A percentile compares a stretch with the other conserved stretches of the same genome.
These are phyloP conservation scores for Dromococcyx pavoninus DNA, from an alignment of 2,797 vertebrate species.

Conservation along the genomic window DNA sequence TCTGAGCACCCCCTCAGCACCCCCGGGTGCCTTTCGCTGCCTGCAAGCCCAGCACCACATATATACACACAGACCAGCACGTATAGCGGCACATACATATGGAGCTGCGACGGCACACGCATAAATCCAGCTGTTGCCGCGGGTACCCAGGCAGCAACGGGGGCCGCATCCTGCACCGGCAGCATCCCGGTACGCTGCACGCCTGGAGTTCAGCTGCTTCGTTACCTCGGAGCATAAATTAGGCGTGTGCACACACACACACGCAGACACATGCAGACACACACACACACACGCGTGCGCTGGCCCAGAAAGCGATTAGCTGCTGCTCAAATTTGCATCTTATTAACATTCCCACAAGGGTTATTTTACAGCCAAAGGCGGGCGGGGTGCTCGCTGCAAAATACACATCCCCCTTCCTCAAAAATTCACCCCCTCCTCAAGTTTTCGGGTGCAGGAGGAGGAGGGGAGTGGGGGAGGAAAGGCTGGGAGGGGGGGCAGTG, in stretches of 20 bases:
- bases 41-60: not conserved
- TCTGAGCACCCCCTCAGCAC: fast-evolving
- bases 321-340: not conserved
- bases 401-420: too few species aligned
- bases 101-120: fast-evolving
- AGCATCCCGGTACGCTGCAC: not conserved
- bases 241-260: not conserved
- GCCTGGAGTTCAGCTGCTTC: not conserved
- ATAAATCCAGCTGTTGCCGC: not conserved
- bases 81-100: fast-evolving
- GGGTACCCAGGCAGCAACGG: too few species aligned
- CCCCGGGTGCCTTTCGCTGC: fast-evolving
- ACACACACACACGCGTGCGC: not conserved
- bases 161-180: not conserved
- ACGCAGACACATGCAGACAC: too few species aligned
- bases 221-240: not conserved
- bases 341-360: not conserved
- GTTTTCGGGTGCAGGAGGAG: not conserved
- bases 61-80: fast-evolving
- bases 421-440: too few species aligned
- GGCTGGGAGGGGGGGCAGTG: not conserved
- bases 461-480: not conserved
- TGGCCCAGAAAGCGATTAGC: not conserved
- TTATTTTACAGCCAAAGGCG: not conserved
- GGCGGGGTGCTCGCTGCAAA: not conserved